Percentiles rank a stretch among this genome's conserved stretches.
Conservation (phyloP, 2,888 invertebrate species). For the Lucinisca nassula region DNA sequence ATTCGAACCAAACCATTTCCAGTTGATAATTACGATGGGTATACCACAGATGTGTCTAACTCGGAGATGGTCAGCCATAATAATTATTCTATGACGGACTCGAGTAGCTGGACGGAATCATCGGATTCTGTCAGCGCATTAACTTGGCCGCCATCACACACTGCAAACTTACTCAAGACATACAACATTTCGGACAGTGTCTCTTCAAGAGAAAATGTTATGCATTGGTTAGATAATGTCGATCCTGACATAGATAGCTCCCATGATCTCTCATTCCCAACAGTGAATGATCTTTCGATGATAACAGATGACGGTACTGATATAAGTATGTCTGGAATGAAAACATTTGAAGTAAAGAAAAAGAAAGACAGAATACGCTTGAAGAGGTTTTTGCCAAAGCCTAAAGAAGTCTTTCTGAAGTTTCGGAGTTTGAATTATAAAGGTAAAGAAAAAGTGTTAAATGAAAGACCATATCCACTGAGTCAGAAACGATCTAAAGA, state of each 20-base stretch:
- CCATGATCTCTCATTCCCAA: slow-evolving; percentile 58
- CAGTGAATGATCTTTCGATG: slow-evolving; percentile 48
- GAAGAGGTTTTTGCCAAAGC: slow-evolving; percentile 58
- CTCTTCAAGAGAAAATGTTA: slow-evolving; percentile 72
- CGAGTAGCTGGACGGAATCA: slow-evolving; percentile 60
- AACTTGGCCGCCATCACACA: slow-evolving; percentile 76
- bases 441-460: slow-evolving; percentile 56
- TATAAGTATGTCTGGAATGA: slow-evolving; percentile 64
- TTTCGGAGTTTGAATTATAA: slow-evolving; percentile 69
- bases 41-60: slow-evolving; percentile 70
- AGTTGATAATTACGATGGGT: slow-evolving; percentile 45
- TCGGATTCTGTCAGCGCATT: slow-evolving; percentile 71
- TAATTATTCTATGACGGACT: slow-evolving; percentile 64
- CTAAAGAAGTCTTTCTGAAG: slow-evolving; percentile 65
- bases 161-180: slow-evolving; percentile 66
- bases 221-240: slow-evolving; percentile 71
- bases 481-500: slow-evolving; percentile 14
- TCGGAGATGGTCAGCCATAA: slow-evolving; percentile 69
- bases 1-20: neutral
- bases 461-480: slow-evolving; percentile 61
- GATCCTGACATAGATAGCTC: slow-evolving; percentile 35
- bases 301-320: slow-evolving; percentile 57
- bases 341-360: slow-evolving; percentile 64
- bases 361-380: slow-evolving; percentile 54
- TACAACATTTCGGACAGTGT: slow-evolving; percentile 71